Conservation (phyloP, 2,113 vertebrate species). For the Peromyscus leucopus region DNA sequence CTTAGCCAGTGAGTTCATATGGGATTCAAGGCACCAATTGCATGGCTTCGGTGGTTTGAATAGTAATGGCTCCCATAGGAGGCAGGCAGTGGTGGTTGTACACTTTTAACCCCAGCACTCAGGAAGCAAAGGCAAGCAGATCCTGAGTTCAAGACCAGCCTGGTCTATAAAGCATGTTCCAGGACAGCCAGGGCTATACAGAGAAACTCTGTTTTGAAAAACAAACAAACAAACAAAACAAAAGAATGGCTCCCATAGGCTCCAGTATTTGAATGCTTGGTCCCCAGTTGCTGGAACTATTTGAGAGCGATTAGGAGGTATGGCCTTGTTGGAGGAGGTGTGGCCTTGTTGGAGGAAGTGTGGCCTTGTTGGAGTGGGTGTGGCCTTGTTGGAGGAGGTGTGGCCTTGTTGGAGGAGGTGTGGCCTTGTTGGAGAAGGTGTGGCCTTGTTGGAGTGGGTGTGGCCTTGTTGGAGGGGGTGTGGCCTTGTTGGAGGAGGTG, state of each 20-base stretch:
- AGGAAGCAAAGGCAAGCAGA: neutral
- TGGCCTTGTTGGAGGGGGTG: neutral
- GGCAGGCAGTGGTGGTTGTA: neutral
- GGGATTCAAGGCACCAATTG: neutral
- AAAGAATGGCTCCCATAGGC: neutral
- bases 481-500: neutral
- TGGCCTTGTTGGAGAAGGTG: no score
- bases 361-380: no score
- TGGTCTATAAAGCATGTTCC: neutral
- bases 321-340: neutral
- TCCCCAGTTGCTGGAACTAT: neutral
- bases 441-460: no score
- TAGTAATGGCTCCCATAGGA: no score
- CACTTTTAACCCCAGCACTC: no score
- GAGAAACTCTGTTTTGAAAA: neutral
- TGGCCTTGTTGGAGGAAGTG: neutral
- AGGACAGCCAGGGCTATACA: neutral
- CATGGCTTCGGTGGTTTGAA: no score
- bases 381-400: neutral
- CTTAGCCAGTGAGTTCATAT: neutral
- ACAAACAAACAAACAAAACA: neutral
- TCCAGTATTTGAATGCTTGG: neutral
- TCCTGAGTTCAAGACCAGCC: neutral
- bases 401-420: neutral
- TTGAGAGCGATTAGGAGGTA: neutral